Base-by-base conservation (phyloP, 1,140 invertebrate species). In the Scaptodrosophila lebanonensis region DNA sequence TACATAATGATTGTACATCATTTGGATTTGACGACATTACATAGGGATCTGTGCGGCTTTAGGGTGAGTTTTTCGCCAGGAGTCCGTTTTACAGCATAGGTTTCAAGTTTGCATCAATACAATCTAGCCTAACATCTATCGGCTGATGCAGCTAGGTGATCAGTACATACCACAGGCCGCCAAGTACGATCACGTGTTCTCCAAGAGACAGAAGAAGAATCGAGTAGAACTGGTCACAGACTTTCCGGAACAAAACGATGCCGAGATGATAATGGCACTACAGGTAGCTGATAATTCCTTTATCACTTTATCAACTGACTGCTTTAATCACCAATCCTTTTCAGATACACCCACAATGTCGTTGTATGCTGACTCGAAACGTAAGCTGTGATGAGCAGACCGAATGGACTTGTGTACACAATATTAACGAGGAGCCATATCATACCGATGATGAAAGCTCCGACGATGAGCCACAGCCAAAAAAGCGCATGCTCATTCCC, bases 361-460 rank as follows among this genome's bases (percentile, higher is more conserved):
- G 95, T 93, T 95, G 93, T 87, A 93, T 93, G 7, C 86, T 97
- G 16, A 95, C 95, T 20, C 90, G 96, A 53, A 97, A 97, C 88
- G 93, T 96, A 13, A 95, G 93, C 66, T 91, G 91, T 57, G 92
- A 95, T 77, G 95, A 97, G 83, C 91, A 91, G 66, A 93, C 94
- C 35, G 95, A 97, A 93, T 97, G 95, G 95, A 97, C 95, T 1
- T 96, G 95, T 86, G 91, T 98, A 15, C 96, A 98, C 87, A 95
- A 97, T 84, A 96, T 98, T 48, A 82, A 83, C 42, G 84, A 84
- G 32, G 84, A 86, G 42, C 60, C 66, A 7, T 56, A 66, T 29
- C 36, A 47, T 1, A 52, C 48, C 8, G 68, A 67, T 0, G 71
- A 66, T 0, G 75, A 69, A 0, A 32, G n/a, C 4, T 51, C 48